Base-by-base conservation (phyloP, 1,140 invertebrate genomes). In the Drosophila pallidifrons region DNA sequence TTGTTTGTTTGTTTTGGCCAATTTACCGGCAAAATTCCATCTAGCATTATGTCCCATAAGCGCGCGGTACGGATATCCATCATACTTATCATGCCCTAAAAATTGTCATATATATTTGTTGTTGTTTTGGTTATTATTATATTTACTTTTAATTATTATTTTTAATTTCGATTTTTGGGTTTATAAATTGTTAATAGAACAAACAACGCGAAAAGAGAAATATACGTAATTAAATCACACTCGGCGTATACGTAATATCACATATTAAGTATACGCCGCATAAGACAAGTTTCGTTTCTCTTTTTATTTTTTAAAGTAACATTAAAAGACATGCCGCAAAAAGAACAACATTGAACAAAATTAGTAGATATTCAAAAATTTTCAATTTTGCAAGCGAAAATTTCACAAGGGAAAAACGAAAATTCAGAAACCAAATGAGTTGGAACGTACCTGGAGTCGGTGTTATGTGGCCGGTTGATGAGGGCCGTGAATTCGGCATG, bases 391-490 rank as follows among this genome's bases (percentile, higher is more conserved):
- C 64, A 61, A 69, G 58, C 65, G 55, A 43, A 25, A 61, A 61
- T 59, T 59, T 66, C 1, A n/a, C 30, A 55, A 7, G 51, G 51
- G 7, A 55, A 38, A 55, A 30, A 43, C 0, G 20, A 51, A 68
- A 59, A 20, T 64, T 46, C 15, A 41, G 46, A 47, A 51, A 41
- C 28, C 7, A 30, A 20, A 45, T 28, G 16, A 41, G 10, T 15
- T 0, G 15, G 13, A 13, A 79, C 79, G 59, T 85, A 92, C 94
- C 94, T 81, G 94, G 94, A 41, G 93, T 95, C 61, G 95, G 94
- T 51, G 95, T 95, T 77, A 95, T 93, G 58, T 95, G 94, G 1
- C 94, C 94, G 3, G 94, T 93, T 67, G 94, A 94, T 76, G 93
- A 94, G 91, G 81, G 93, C 83, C 82, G 78, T 82, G 92, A 93